Evolutionary conservation across 2,888 invertebrate species (phyloP).

Genomic region (Chrysotoxum bicinctum): DNA sequence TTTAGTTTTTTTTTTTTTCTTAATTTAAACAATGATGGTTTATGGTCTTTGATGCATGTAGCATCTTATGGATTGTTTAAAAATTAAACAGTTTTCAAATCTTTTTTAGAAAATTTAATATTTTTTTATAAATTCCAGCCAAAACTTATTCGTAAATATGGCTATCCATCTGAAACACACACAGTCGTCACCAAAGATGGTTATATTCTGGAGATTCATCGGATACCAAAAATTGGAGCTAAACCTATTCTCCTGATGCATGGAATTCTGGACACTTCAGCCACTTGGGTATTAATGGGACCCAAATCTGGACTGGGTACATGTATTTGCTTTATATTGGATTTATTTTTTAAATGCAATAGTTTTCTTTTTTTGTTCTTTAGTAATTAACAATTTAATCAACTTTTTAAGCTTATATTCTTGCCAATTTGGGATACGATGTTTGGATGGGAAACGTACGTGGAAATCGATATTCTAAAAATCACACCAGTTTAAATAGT

Average conservation of each 20-base stretch:
- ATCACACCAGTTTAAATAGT: conserved; percentile 79
- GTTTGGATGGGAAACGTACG: conserved; percentile 82
- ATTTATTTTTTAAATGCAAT: not conserved
- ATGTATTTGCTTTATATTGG: conserved; percentile 11
- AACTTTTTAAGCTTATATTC: conserved; percentile 79
- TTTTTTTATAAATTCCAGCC: conserved; percentile 79
- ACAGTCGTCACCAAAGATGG: conserved; percentile 89
- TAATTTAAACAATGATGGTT: not conserved
- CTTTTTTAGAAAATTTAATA: not conserved
- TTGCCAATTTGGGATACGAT: conserved; percentile 81
- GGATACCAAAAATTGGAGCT: conserved; percentile 85
- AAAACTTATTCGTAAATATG: conserved; percentile 84
- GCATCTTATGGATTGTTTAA: not conserved
- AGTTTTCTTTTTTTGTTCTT: conserved; percentile 13
- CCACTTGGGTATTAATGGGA: conserved; percentile 89
- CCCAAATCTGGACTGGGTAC: conserved; percentile 86
- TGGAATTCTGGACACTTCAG: conserved; percentile 88
- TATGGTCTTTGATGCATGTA: too few relatives aligned
- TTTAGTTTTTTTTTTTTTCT: not conserved
- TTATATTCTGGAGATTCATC: conserved; percentile 89
- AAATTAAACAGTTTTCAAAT: not conserved
- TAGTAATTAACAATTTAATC: conserved; percentile 43
- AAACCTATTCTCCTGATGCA: conserved; percentile 85
- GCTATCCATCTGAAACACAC: conserved; percentile 86
- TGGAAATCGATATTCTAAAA: conserved; percentile 81